Conservation (phyloP, 92 coral and sea anemone genomes). For the Scolanthus callimorphus region DNA sequence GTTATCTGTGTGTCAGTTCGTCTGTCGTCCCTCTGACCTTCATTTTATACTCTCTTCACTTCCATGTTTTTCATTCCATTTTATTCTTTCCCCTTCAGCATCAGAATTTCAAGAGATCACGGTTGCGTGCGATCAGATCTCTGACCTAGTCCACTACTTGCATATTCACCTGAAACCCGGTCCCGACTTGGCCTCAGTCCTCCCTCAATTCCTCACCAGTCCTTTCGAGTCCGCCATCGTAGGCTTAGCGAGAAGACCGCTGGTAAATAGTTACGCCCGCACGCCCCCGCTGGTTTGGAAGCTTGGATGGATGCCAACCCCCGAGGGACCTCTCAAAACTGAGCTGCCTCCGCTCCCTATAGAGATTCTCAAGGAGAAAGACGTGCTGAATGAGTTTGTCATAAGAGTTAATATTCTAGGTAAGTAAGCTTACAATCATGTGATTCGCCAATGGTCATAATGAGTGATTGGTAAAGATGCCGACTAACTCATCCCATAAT, state of each 20-base stretch:
- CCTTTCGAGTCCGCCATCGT: slow-evolving; percentile 73
- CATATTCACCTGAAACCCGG: slow-evolving; percentile 45
- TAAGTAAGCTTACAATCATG: too few relatives aligned
- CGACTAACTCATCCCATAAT: too few relatives aligned
- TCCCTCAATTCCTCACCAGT: slow-evolving; percentile 75
- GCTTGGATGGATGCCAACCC: slow-evolving; percentile 88
- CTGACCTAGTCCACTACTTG: slow-evolving; percentile 61
- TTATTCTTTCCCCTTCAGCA: background rate
- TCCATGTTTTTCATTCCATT: too few relatives aligned
- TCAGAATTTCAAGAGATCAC: slow-evolving; percentile 61
- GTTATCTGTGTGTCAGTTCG: too few relatives aligned
- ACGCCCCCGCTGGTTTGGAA: slow-evolving; percentile 93
- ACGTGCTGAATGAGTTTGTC: slow-evolving; percentile 88
- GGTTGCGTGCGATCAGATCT: slow-evolving; percentile 69
- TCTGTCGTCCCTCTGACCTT: too few relatives aligned
- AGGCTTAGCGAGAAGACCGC: slow-evolving; percentile 84
- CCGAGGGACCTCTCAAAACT: slow-evolving; percentile 73
- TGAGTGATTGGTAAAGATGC: too few relatives aligned
- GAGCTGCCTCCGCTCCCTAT: slow-evolving; percentile 95
- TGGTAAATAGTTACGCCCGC: slow-evolving; percentile 94
- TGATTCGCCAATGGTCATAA: too few relatives aligned
- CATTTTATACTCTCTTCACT: too few relatives aligned
- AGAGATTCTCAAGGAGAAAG: slow-evolving; percentile 94
- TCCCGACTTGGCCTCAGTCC: slow-evolving; percentile 42
- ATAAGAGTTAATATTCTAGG: slow-evolving; percentile 85